Conservation (phyloP, 1,140 invertebrate genomes). For the Drosophila subpulchrella region DNA sequence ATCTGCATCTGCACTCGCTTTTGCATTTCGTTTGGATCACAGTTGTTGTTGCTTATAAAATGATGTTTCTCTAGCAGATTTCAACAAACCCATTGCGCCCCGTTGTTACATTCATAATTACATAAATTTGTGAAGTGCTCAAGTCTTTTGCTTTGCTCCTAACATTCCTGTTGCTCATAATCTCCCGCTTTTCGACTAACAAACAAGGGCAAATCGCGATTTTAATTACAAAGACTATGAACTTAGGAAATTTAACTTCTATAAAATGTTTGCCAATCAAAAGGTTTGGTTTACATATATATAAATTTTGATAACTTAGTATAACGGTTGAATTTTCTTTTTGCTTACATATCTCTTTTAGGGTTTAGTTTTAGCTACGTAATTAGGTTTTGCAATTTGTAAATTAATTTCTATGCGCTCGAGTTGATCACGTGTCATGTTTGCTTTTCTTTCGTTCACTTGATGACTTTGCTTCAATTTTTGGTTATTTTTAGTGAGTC, state of each 20-base stretch:
- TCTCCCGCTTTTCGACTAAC: conserved; percentile 41
- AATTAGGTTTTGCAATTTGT: conserved; percentile 53
- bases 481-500: conserved; percentile 50
- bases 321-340: conserved; percentile 42
- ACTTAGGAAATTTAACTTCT: conserved; percentile 53
- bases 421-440: conserved; percentile 74
- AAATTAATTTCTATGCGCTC: conserved; percentile 62
- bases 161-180: conserved; percentile 28
- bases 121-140: conserved; percentile 70
- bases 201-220: conserved; percentile 34
- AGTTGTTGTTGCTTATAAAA: conserved; percentile 83
- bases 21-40: conserved; percentile 75
- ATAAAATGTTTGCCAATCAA: conserved; percentile 61
- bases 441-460: conserved; percentile 25
- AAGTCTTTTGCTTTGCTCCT: conserved; percentile 67
- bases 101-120: conserved; percentile 36
- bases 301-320: conserved; percentile 63
- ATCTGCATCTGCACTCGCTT: conserved; percentile 38
- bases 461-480: conserved; percentile 57
- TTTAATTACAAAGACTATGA: conserved; percentile 44
- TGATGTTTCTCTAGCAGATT: conserved; percentile 67
- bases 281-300: conserved; percentile 49
- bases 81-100: conserved; percentile 55
- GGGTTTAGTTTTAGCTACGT: conserved; percentile 53
- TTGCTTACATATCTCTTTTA: conserved; percentile 28